These are phyloP conservation scores for Manis javanica DNA, from an alignment of 2,797 vertebrate genomes.

Conservation along the genomic window DNA sequence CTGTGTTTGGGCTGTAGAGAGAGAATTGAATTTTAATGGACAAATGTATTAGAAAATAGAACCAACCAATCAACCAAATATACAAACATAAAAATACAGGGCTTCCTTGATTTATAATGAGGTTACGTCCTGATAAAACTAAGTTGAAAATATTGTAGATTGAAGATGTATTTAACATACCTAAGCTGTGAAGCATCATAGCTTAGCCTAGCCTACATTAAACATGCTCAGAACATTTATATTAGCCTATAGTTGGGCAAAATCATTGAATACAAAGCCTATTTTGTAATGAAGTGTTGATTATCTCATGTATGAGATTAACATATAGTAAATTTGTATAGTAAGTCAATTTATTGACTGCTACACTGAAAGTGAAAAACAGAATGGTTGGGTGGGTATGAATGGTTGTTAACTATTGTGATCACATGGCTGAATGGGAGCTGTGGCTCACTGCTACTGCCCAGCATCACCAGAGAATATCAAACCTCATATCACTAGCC, in stretches of 20 bases:
- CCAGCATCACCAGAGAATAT: not conserved
- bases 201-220: not conserved
- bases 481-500: not conserved
- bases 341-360: not conserved
- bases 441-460: not conserved
- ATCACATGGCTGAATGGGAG: not conserved
- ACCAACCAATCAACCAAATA: not conserved
- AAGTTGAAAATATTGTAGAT: not conserved
- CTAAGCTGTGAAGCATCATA: not conserved
- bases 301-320: too few relatives aligned
- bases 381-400: not conserved
- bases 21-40: not conserved
- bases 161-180: not conserved
- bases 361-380: not conserved
- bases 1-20: not conserved
- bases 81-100: not conserved
- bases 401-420: not conserved
- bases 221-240: not conserved
- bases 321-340: too few relatives aligned
- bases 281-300: not conserved
- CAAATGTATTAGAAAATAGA: not conserved
- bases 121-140: not conserved
- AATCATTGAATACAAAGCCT: not conserved
- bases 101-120: not conserved
- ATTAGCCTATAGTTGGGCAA: not conserved